Conservation (phyloP, 2,888 invertebrate species). For the Agonopterix arenella region DNA sequence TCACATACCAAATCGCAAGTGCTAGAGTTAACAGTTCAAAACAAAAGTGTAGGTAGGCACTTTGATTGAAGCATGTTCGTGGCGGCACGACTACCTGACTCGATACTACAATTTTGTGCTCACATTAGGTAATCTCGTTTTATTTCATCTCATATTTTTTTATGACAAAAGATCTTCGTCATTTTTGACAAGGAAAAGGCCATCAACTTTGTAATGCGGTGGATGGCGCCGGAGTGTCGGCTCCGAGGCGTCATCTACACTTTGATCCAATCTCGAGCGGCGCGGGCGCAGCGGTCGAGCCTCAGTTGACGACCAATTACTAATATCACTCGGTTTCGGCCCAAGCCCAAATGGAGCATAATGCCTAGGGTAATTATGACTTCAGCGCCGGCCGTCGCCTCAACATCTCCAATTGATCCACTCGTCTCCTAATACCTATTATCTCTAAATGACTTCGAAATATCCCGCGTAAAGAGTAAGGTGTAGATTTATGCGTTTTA, state of each 20-base stretch:
- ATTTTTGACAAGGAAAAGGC: constrained; percentile 76
- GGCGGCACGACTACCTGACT: constrained; percentile 45
- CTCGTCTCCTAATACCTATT: constrained; percentile 48
- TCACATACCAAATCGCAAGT: too few species aligned
- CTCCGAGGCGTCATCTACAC: constrained; percentile 52
- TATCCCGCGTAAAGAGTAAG: constrained; percentile 27
- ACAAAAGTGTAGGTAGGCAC: neutral
- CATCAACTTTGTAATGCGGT: constrained; percentile 71
- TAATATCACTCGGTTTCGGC: constrained; percentile 69
- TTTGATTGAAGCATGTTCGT: constrained; percentile 3
- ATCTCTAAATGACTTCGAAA: constrained; percentile 51
- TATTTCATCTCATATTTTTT: constrained; percentile 64
- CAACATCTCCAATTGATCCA: constrained; percentile 35
- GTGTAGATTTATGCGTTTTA: constrained; percentile 27
- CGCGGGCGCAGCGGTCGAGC: constrained; percentile 11
- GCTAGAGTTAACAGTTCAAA: too few species aligned
- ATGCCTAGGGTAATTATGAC: constrained; percentile 74
- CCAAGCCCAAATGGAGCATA: constrained; percentile 68
- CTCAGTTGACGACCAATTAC: constrained; percentile 71
- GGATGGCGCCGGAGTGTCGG: constrained; percentile 61
- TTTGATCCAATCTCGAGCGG: constrained; percentile 63
- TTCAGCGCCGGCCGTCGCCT: constrained; percentile 40
- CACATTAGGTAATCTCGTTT: constrained; percentile 66
- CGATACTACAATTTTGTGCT: constrained; percentile 62
- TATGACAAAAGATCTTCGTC: constrained; percentile 72